Percentiles rank a stretch among this genome's conserved stretches.
Evolutionary conservation across 2,888 invertebrate species (phyloP).

Genomic region (Laothoe populi): DNA sequence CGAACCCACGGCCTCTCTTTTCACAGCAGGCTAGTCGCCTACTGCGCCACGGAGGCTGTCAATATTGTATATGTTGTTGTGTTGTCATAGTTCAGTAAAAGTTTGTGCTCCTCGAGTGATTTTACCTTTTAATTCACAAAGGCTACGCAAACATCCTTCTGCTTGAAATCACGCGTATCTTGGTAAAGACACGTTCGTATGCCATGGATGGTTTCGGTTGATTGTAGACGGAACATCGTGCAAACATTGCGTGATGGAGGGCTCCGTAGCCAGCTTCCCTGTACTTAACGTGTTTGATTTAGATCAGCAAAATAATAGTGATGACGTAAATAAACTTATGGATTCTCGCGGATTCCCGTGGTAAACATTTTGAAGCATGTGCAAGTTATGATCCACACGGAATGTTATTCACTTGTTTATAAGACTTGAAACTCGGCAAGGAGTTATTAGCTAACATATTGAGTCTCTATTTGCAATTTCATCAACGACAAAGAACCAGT

Average conservation of each 20-base stretch:
- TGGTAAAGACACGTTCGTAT: constrained; percentile 46
- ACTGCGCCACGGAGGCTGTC: no score
- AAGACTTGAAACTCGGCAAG: neutral
- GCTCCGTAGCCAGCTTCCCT: constrained; percentile 43
- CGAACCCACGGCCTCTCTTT: no score
- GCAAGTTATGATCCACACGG: constrained; percentile 3
- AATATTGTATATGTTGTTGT: no score
- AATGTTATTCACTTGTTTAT: constrained; percentile 7
- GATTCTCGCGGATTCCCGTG: neutral
- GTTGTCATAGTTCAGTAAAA: neutral
- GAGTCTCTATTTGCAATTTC: neutral
- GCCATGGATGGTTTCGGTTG: constrained; percentile 40
- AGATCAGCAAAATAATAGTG: constrained; percentile 28
- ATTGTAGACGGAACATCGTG: constrained; percentile 44
- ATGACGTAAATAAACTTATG: constrained; percentile 13
- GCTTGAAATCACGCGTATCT: constrained; percentile 44
- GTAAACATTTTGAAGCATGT: neutral
- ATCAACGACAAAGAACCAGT: neutral
- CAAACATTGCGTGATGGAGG: constrained; percentile 66
- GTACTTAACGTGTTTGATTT: constrained; percentile 29
- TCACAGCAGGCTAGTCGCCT: no score
- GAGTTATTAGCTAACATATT: neutral
- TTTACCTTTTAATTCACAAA: constrained; percentile 17
- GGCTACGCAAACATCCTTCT: neutral
- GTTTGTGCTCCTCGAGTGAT: neutral